phyloP scores from a whole-genome alignment of 2,797 vertebrate genomes.

The Phataginus tetradactyla region DNA sequence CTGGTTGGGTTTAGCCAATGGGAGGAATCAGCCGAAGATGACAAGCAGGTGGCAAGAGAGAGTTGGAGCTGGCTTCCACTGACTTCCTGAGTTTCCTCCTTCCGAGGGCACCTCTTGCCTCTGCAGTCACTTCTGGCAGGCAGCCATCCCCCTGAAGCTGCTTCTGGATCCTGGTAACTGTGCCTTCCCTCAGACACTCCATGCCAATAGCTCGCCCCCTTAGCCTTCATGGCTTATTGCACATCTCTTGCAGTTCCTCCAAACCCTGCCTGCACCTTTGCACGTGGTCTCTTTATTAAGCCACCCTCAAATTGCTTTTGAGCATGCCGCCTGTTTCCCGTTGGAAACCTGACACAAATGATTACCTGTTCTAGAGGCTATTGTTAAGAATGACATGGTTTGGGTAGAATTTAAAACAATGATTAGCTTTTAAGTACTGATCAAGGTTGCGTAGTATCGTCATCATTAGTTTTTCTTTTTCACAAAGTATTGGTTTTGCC shows the following conservation, averaged over 20 bases:
- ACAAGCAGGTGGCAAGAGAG: not conserved
- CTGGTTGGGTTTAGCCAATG: not conserved
- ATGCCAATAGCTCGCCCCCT: not conserved
- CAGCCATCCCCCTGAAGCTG: not conserved
- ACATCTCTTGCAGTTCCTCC: not conserved
- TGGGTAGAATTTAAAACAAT: not conserved
- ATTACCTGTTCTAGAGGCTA: not conserved
- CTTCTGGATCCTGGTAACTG: not conserved
- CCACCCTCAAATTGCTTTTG: not conserved
- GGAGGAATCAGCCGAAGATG: not conserved
- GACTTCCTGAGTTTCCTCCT: not conserved
- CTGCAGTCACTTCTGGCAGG: not conserved
- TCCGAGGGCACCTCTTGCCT: not conserved
- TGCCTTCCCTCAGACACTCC: not conserved
- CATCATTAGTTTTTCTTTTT: not conserved
- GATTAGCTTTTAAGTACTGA: not conserved
- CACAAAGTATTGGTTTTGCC: not conserved
- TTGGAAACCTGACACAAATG: not conserved
- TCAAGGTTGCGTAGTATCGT: not conserved
- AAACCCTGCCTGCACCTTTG: not conserved
- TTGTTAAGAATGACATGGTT: not conserved
- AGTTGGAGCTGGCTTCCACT: not conserved
- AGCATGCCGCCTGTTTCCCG: not conserved
- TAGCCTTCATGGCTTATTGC: not conserved
- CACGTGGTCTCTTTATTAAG: not conserved